Conservation (phyloP, 2,888 invertebrate genomes). For the Argyresthia albistria region DNA sequence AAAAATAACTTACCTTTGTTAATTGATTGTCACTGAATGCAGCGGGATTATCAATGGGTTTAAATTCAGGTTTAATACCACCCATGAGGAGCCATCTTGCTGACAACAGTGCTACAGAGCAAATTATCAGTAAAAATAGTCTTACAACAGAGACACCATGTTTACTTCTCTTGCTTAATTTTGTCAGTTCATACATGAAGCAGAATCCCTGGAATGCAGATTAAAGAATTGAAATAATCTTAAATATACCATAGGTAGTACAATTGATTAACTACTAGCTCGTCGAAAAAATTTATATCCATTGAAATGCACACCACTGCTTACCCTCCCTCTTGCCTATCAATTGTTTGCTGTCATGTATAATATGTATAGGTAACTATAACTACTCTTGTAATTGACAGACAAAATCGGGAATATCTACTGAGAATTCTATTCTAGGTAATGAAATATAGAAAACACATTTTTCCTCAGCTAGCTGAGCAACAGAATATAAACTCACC, state of each 20-base stretch:
- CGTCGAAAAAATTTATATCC: not conserved
- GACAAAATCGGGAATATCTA: no score
- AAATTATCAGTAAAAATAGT: slow-evolving; percentile 53
- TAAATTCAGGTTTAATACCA: slow-evolving; percentile 84
- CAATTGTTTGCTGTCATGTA: no score
- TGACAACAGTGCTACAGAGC: slow-evolving; percentile 70
- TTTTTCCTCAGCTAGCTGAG: no score
- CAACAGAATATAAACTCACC: slow-evolving; percentile 79
- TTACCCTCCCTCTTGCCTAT: no score
- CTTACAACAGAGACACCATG: slow-evolving; percentile 43
- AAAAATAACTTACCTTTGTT: slow-evolving; percentile 68
- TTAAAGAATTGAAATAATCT: not conserved
- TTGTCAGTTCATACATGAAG: slow-evolving; percentile 74
- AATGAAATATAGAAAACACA: no score
- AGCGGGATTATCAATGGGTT: slow-evolving; percentile 92
- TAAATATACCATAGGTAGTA: not conserved
- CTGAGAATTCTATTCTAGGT: no score
- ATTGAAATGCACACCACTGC: not conserved
- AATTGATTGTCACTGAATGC: slow-evolving; percentile 79
- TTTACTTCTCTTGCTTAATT: no score
- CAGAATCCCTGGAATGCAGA: slow-evolving; percentile 71
- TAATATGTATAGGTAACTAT: no score
- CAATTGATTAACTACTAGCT: slow-evolving; percentile 3
- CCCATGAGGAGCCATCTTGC: slow-evolving; percentile 85
- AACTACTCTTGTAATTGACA: no score